Evolutionary conservation across 2,797 vertebrate genomes (phyloP).

Genomic region (Alosa sapidissima): DNA sequence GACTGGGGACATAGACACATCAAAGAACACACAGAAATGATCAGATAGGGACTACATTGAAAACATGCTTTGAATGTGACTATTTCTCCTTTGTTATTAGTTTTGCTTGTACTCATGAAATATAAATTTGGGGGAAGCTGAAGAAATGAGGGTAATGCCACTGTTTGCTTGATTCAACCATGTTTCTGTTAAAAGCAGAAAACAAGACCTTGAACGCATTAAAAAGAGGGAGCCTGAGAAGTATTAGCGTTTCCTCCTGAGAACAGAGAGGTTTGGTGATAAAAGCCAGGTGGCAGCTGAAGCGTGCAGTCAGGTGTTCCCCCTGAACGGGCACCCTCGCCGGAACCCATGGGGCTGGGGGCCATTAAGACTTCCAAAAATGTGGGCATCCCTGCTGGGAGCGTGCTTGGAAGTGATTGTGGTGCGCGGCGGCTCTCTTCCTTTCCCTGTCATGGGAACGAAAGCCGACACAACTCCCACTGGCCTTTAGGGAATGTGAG

Average conservation of each 20-base stretch:
- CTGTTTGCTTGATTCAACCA: no score
- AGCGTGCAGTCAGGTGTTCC: constrained; percentile 46
- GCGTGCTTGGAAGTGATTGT: constrained; percentile 28
- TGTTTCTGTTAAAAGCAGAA: background rate
- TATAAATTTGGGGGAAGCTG: no score
- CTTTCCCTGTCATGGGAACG: constrained; percentile 48
- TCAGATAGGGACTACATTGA: no score
- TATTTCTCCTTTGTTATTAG: no score
- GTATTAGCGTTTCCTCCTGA: constrained; percentile 20
- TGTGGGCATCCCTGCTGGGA: constrained; percentile 35
- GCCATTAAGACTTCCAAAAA: constrained; percentile 36
- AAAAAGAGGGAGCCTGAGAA: background rate
- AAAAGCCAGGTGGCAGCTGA: constrained; percentile 33
- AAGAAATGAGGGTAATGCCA: no score
- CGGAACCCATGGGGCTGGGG: constrained; percentile 35
- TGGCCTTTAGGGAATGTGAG: constrained; percentile 32
- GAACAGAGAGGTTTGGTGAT: constrained; percentile 14
- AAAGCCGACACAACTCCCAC: background rate
- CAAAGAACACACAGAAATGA: no score
- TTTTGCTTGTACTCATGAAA: no score
- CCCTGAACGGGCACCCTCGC: constrained; percentile 26
- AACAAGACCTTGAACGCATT: background rate
- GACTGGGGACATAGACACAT: no score
- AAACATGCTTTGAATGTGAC: no score
- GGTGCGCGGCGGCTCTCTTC: constrained; percentile 22